Conservation (phyloP, 2,113 vertebrate genomes). For the Bucco capensis region DNA sequence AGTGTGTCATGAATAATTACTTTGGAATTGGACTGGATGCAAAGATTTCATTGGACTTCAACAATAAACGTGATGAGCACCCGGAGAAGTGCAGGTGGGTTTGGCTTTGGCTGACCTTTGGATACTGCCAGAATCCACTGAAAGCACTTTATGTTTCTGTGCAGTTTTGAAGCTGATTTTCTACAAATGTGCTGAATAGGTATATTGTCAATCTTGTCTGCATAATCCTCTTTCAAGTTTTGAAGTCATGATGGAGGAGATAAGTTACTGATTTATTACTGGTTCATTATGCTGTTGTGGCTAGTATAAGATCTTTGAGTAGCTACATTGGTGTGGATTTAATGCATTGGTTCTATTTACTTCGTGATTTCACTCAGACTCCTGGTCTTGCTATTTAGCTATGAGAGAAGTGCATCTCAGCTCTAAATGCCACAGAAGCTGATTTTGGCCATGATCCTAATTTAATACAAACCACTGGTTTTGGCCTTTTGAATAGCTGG, state of each 20-base stretch:
- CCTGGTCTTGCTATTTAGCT: neutral
- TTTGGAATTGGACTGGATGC: conserved; percentile 94
- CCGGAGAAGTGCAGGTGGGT: conserved; percentile 90
- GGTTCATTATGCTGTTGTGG: neutral
- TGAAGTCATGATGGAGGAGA: neutral
- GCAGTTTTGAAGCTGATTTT: neutral
- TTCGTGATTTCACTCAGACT: neutral
- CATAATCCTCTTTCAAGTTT: neutral
- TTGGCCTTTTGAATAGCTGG: neutral
- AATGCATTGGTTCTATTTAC: neutral
- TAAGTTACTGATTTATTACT: neutral
- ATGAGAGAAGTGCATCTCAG: neutral
- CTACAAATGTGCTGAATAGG: neutral
- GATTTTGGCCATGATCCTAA: neutral
- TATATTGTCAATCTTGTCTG: neutral
- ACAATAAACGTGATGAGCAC: conserved; percentile 94
- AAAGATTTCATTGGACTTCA: conserved; percentile 94
- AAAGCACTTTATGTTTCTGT: neutral
- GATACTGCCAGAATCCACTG: neutral
- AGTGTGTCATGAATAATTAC: conserved; percentile 97
- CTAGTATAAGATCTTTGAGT: neutral
- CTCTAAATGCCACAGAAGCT: neutral
- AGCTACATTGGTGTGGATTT: neutral
- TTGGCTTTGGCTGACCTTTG: neutral
- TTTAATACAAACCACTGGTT: neutral